Evolutionary conservation across 2,113 vertebrate species (phyloP).

Genomic region (Paratilapia polleni): DNA sequence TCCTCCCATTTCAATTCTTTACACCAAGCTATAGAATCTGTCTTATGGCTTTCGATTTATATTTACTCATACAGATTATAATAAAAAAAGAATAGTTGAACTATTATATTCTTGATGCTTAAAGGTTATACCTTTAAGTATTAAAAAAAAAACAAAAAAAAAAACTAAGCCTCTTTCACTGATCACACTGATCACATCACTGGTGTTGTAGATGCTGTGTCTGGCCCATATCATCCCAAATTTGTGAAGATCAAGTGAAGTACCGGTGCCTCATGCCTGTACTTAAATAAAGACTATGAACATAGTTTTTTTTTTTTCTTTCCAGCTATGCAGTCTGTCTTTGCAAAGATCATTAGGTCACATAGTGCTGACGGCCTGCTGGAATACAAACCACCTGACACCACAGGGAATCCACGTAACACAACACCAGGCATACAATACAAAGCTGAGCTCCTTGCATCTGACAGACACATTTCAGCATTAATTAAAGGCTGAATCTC

Average conservation of each 20-base stretch:
- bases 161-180: neutral
- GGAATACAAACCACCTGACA: constrained; percentile 40
- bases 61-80: no score
- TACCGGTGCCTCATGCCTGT: neutral
- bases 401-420: constrained; percentile 33
- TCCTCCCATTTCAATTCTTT: neutral
- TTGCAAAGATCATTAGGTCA: constrained; percentile 28
- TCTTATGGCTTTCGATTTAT: neutral
- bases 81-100: no score
- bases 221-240: neutral
- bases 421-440: constrained; percentile 32
- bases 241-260: neutral
- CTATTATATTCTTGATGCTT: no score
- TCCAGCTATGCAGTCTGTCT: neutral
- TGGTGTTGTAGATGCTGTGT: neutral
- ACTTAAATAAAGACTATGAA: neutral
- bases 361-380: constrained; percentile 25
- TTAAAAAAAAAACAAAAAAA: neutral
- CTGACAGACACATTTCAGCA: neutral
- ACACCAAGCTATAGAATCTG: accelerated
- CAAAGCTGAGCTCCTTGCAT: neutral
- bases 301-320: neutral
- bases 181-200: neutral
- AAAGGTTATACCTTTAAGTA: neutral
- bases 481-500: constrained; percentile 12